Base-by-base conservation (phyloP, 2,888 invertebrate genomes). In the Drosophila peninsularis region DNA sequence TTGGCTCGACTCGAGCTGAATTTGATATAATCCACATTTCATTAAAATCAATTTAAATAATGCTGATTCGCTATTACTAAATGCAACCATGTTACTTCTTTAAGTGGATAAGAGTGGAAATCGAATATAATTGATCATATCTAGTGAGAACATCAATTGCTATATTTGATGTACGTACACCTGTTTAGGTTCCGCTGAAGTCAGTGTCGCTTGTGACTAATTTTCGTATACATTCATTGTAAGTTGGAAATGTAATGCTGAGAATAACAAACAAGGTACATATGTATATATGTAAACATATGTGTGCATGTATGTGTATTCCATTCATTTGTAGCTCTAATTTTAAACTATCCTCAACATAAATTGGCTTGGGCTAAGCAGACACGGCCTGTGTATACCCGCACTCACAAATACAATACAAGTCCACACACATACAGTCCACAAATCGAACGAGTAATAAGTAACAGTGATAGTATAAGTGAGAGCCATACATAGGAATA, bases 401-500 rank as follows among this genome's bases (percentile, higher is more conserved):
- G 58, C 60, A 56, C 61, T 53, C 60, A 58, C 82, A 65, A 62
- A 57, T 53, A 61, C 62, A 56, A 64, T 44, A 63, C 44, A 61
- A 45, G 21, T 36, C n/a, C 21, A n/a, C 36, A 57, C 34, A 44
- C 45, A 49, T 41, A 36, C 32, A 27, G 17, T 11, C 27, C 30
- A 47, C 24, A 27, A 37, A 36, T 42, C 42, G 36, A 44, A 44
- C 45, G 34, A 70, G 50, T 58, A 56, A 63, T 53, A 70, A 72
- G 57, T 56, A 67, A 62, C 47, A 76, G 57, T 63, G 67, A 71
- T 61, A 71, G 64, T 71, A 44, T 58, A 62, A 67, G 71, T 75
- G 62, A 69, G 68, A 76, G 67, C 65, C 74, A 77, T 63, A 69
- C 52, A 71, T 56, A 30, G 41, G 32, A 36, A 53, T 45, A 32